These are phyloP conservation scores for Drosophila erecta DNA, from an alignment of 1,140 invertebrate species.

Conservation along the genomic window DNA sequence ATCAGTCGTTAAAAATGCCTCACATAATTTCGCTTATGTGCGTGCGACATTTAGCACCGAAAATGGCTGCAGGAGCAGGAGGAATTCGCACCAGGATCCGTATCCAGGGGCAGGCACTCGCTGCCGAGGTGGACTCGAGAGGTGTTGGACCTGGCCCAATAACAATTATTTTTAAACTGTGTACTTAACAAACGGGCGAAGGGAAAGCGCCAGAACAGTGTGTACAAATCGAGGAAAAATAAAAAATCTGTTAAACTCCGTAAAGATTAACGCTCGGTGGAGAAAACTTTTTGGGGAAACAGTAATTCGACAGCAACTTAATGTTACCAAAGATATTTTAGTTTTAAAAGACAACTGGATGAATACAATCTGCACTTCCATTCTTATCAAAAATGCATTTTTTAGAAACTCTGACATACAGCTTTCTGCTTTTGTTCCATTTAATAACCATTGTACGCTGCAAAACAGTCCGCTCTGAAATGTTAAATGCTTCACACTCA, in stretches of 20 bases:
- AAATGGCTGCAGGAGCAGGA: conserved; percentile 23
- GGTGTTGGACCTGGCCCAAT: conserved; percentile 32
- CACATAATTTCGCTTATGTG: conserved; percentile 82
- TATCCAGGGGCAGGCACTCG: conserved; percentile 2
- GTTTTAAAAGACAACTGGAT: too few relatives aligned
- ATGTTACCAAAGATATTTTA: too few relatives aligned
- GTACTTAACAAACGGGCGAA: conserved; percentile 35
- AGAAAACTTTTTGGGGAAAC: too few relatives aligned
- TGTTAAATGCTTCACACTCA: conserved; percentile 74
- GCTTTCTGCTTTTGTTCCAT: neutral
- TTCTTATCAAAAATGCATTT: too few relatives aligned
- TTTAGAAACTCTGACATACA: too few relatives aligned
- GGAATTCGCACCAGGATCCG: conserved; percentile 8
- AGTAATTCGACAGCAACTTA: too few relatives aligned
- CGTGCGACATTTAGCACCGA: conserved; percentile 73
- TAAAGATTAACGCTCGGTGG: too few relatives aligned
- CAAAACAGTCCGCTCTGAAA: conserved; percentile 3
- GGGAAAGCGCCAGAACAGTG: conserved; percentile 25
- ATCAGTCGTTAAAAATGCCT: conserved; percentile 80
- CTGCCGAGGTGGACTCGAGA: conserved; percentile 29
- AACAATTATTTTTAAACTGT: conserved; percentile 82
- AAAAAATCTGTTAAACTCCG: neutral
- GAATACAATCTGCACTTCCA: too few relatives aligned
- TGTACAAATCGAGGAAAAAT: conserved; percentile 17
- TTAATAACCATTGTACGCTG: conserved; percentile 39